Evolutionary conservation across 2,888 invertebrate species (phyloP).

Genomic region (Dinocampus coccinellae): DNA sequence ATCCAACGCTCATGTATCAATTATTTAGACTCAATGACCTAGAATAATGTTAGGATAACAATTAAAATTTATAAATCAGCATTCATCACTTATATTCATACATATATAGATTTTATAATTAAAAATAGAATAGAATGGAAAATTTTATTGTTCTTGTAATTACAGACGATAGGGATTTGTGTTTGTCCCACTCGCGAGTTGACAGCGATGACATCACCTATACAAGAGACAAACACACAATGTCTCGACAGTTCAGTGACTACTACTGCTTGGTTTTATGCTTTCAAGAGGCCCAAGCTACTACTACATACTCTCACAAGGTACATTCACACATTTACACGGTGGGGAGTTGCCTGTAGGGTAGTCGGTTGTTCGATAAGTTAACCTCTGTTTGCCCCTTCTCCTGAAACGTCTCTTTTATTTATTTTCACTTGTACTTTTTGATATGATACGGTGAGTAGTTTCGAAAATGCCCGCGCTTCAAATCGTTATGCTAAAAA

Average conservation of each 20-base stretch:
- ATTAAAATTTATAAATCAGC: neutral
- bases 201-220: conserved; percentile 41
- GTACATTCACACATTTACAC: neutral
- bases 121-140: neutral
- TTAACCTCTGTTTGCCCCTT: conserved; percentile 38
- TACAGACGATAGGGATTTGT: conserved; percentile 4
- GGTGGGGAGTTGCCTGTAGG: conserved; percentile 39
- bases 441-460: neutral
- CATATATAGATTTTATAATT: too few relatives aligned
- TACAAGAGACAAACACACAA: conserved; percentile 3
- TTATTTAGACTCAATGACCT: conserved; percentile 11
- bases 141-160: neutral
- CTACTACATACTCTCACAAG: neutral
- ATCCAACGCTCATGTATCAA: conserved; percentile 10
- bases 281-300: neutral
- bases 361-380: conserved; percentile 48
- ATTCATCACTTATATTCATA: too few relatives aligned
- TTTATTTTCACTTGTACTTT: neutral
- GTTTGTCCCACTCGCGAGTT: conserved; percentile 32
- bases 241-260: conserved; percentile 38
- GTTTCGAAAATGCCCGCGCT: neutral
- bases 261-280: conserved; percentile 37
- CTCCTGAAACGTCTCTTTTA: neutral
- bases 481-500: neutral
- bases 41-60: neutral